phyloP scores from a whole-genome alignment of 2,888 invertebrate species.

The Octonoba sinensis region DNA sequence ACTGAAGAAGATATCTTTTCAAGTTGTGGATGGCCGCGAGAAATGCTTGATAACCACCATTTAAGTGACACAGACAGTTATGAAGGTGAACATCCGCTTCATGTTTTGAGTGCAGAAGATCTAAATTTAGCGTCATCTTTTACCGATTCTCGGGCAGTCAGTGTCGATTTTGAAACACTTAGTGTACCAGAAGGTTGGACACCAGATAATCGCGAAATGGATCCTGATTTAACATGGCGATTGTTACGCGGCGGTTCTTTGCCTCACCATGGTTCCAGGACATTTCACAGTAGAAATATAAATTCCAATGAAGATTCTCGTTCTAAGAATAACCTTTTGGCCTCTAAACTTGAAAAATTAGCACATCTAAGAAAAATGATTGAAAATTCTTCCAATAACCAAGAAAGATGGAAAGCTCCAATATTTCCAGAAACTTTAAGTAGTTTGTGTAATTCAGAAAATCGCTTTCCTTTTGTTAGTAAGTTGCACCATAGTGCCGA shows the following conservation, averaged over 20 bases:
- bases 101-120: constrained; percentile 60
- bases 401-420: constrained; percentile 66
- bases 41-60: constrained; percentile 30
- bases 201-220: constrained; percentile 29
- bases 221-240: constrained; percentile 39
- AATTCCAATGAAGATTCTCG: constrained; percentile 43
- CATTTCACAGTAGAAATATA: constrained; percentile 18
- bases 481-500: constrained; percentile 55
- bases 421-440: constrained; percentile 64
- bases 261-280: constrained; percentile 20
- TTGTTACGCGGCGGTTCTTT: constrained; percentile 37
- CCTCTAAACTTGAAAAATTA: constrained; percentile 52
- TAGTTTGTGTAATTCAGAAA: constrained; percentile 34
- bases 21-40: constrained; percentile 71
- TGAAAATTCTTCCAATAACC: constrained; percentile 36
- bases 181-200: constrained; percentile 61
- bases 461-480: constrained; percentile 39
- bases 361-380: constrained; percentile 43
- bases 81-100: constrained; percentile 79
- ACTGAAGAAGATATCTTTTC: constrained; percentile 94
- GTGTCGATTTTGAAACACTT: constrained; percentile 47
- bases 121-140: constrained; percentile 57
- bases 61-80: constrained; percentile 79
- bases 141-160: constrained; percentile 51
- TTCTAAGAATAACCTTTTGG: constrained; percentile 38